Percentiles rank a stretch among this genome's conserved stretches.
These are phyloP conservation scores for Matsumurasca onukii DNA, from an alignment of 1,140 invertebrate species.

Conservation along the genomic window DNA sequence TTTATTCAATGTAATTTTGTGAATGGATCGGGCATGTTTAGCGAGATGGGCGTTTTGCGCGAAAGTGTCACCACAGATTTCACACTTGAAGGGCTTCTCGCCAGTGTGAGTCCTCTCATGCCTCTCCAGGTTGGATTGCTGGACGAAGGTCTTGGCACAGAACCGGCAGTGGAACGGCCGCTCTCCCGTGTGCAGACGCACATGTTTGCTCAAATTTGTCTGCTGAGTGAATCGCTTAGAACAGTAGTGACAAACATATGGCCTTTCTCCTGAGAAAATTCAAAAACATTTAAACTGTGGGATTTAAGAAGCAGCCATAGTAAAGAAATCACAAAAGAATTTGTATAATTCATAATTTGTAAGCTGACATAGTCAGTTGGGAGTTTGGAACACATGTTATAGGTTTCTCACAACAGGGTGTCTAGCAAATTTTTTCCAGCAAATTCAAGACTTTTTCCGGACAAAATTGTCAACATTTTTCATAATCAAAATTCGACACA, in stretches of 20 bases:
- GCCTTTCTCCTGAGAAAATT: slow-evolving; percentile 53
- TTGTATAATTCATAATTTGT: too few relatives aligned
- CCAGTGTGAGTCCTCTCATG: slow-evolving; percentile 66
- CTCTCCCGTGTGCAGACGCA: slow-evolving; percentile 60
- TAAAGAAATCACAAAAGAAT: too few relatives aligned
- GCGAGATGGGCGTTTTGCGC: slow-evolving; percentile 35
- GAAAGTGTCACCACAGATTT: slow-evolving; percentile 52
- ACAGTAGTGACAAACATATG: slow-evolving; percentile 60
- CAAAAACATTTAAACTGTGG: too few relatives aligned
- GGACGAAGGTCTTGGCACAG: slow-evolving; percentile 63
- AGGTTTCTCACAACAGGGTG: too few relatives aligned
- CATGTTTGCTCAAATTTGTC: slow-evolving; percentile 51
- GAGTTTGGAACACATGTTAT: too few relatives aligned
- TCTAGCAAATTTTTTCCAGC: too few relatives aligned
- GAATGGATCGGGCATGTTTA: slow-evolving; percentile 45
- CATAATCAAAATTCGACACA: too few relatives aligned
- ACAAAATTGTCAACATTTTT: too few relatives aligned
- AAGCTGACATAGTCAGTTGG: too few relatives aligned
- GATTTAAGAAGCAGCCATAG: too few relatives aligned
- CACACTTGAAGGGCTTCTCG: slow-evolving; percentile 65
- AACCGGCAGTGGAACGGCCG: slow-evolving; percentile 61
- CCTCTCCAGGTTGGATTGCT: slow-evolving; percentile 63
- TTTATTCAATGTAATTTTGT: slow-evolving; percentile 26
- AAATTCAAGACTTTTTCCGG: too few relatives aligned
- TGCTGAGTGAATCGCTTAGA: slow-evolving; percentile 60